phyloP scores from a whole-genome alignment of 2,797 vertebrate species.

The Silurus aristotelis region DNA sequence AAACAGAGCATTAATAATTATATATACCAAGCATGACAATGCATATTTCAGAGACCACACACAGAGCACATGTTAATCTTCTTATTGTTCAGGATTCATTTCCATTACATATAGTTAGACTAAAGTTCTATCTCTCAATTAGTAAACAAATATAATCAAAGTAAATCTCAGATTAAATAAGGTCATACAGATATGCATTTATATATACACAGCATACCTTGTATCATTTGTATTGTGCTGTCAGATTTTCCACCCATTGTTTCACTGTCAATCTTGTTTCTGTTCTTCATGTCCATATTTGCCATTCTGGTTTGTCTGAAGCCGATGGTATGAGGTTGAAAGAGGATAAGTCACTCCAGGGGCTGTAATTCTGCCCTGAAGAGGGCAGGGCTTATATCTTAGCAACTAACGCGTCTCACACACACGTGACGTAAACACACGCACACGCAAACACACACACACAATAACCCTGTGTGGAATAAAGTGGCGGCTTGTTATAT shows the following conservation, averaged over 20 bases:
- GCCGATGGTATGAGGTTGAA: background rate
- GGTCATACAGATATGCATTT: background rate
- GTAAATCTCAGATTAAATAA: background rate
- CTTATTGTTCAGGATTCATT: background rate
- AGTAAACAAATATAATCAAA: background rate
- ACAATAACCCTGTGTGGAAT: background rate
- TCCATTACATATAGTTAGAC: background rate
- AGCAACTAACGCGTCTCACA: constrained; percentile 19
- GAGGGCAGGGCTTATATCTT: constrained; percentile 54
- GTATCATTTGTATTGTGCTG: constrained; percentile 55
- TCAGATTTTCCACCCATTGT: constrained; percentile 36
- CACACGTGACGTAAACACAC: background rate
- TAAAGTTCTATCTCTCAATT: too few species aligned
- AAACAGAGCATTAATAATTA: background rate
- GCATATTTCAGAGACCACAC: background rate
- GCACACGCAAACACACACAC: background rate
- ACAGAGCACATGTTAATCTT: background rate
- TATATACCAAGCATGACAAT: background rate
- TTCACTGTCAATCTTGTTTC: constrained; percentile 57
- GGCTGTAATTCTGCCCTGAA: constrained; percentile 50
- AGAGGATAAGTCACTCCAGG: constrained; percentile 16
- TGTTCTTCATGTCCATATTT: constrained; percentile 65
- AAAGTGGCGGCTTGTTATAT: too few species aligned
- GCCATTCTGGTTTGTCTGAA: constrained; percentile 40
- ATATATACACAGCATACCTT: constrained; percentile 60